phyloP scores from a whole-genome alignment of 2,888 invertebrate species.

The Drosophila paracracens region DNA sequence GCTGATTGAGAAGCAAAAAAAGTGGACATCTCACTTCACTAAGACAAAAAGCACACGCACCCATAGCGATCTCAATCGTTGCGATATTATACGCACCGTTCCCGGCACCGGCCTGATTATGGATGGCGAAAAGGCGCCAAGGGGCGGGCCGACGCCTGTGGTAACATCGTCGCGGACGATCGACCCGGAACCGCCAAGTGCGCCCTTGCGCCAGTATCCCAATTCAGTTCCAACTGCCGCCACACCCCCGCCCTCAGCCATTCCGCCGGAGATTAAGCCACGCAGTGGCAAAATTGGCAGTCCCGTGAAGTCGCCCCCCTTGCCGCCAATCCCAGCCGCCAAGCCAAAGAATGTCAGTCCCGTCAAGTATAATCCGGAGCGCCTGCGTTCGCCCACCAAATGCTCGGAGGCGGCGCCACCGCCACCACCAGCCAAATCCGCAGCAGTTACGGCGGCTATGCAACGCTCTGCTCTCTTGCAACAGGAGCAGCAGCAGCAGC shows the following conservation, averaged over 20 bases:
- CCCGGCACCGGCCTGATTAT: slow-evolving; percentile 86
- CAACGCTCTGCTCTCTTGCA: slow-evolving; percentile 79
- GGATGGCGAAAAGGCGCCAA: slow-evolving; percentile 78
- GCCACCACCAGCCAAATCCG: slow-evolving; percentile 81
- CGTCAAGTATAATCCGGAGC: slow-evolving; percentile 83
- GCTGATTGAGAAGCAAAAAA: slow-evolving; percentile 94
- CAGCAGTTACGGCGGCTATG: slow-evolving; percentile 80
- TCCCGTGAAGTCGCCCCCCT: slow-evolving; percentile 84
- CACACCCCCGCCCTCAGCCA: slow-evolving; percentile 42
- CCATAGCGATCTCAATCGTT: slow-evolving; percentile 88
- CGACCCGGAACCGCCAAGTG: slow-evolving; percentile 81
- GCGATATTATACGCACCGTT: slow-evolving; percentile 85
- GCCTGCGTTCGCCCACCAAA: slow-evolving; percentile 83
- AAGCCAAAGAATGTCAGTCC: slow-evolving; percentile 84
- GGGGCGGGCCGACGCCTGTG: slow-evolving; percentile 29
- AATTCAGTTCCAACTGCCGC: slow-evolving; percentile 6
- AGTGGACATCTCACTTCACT: slow-evolving; percentile 96
- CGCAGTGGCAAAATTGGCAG: slow-evolving; percentile 83
- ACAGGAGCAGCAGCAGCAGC: slow-evolving; percentile 60
- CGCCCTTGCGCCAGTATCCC: slow-evolving; percentile 76
- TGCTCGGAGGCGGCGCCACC: slow-evolving; percentile 79
- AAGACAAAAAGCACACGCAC: slow-evolving; percentile 89
- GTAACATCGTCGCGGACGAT: slow-evolving; percentile 5
- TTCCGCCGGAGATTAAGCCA: slow-evolving; percentile 85
- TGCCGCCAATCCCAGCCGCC: slow-evolving; percentile 84